Base-by-base conservation (phyloP, 2,113 vertebrate species). In the Mormyrus lacerda region DNA sequence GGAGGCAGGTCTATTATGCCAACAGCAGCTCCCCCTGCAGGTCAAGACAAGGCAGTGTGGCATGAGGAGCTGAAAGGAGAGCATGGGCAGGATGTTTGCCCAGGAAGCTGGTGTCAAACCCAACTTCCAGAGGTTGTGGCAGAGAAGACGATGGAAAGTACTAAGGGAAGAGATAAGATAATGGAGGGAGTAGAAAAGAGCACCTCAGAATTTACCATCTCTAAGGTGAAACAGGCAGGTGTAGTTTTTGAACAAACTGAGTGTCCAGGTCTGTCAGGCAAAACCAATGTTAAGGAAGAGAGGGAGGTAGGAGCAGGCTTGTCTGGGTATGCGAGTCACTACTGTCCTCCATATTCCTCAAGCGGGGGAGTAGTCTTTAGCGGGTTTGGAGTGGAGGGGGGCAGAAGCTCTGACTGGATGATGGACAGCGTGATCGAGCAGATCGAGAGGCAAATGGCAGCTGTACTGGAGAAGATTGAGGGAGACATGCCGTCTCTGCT, bases 341-440 rank as follows among this genome's bases (percentile, higher is more conserved):
- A 94, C 89, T 94, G 93, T 48, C 91, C 95, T 31, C 84, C 95
- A 24, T 96, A 95, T 65, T 90, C 93, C 0, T 91, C 92, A 10
- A 94, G 93, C 85, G 92, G 90, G 73, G 94, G 92, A 2, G 24
- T 94, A 42, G 92, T 93, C 91, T 96, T 95, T 1, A 91, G 94
- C 45, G 94, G 93, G 89, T 91, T 96, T n/a, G 94, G 92, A 35
- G 94, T 91, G 35, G 85, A 31, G 15, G 91, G 55, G 88, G 90
- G 42, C 82, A 58, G 92, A 2, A 92, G 93, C 51, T 91, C 94
- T 2, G 95, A 96, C 88, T 96, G 96, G 96, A 94, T 96, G 93
- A 96, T 96, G 96, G 96, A 96, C 93, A 96, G 94, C 44, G 95
- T 95, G 89, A 96, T 96, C 5, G 95, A 96, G 91, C 95, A 96